Percentiles rank a stretch among this genome's conserved stretches.
Conservation (phyloP, 1,140 invertebrate species). For the Zophobas atratus region DNA sequence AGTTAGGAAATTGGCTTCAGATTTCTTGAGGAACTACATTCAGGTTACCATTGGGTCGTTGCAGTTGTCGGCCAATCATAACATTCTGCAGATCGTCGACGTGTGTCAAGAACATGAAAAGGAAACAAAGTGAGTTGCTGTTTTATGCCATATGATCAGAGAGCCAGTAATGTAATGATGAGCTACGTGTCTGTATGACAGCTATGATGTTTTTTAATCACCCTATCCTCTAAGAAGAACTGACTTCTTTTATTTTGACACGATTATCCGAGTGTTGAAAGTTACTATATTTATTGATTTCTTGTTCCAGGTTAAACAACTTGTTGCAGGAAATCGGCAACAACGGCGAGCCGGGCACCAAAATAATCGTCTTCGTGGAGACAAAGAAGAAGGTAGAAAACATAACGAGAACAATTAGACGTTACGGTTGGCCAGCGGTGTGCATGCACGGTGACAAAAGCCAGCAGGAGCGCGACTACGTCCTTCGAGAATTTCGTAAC, state of each 20-base stretch:
- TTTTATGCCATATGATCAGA: no score
- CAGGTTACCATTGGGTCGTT: conserved; percentile 95
- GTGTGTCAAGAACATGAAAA: conserved; percentile 93
- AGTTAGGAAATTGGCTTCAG: conserved; percentile 92
- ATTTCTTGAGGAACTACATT: conserved; percentile 91
- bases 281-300: conserved; percentile 9
- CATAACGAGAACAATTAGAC: conserved; percentile 89
- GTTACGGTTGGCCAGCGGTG: conserved; percentile 92
- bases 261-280: not conserved
- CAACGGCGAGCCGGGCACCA: conserved; percentile 89
- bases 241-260: conserved; percentile 66
- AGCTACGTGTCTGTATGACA: conserved; percentile 61
- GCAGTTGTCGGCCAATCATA: conserved; percentile 95
- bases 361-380: conserved; percentile 97
- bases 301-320: conserved; percentile 76
- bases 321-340: conserved; percentile 91
- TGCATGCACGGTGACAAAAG: conserved; percentile 99
- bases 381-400: conserved; percentile 98
- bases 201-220: conserved; percentile 68
- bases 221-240: conserved; percentile 79
- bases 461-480: conserved; percentile 96
- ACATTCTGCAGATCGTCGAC: conserved; percentile 96
- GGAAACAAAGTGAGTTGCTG: conserved; percentile 82
- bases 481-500: conserved; percentile 94
- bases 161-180: conserved; percentile 56